phyloP scores from a whole-genome alignment of 1,140 invertebrate genomes.

The Caenorhabditis inopinata region DNA sequence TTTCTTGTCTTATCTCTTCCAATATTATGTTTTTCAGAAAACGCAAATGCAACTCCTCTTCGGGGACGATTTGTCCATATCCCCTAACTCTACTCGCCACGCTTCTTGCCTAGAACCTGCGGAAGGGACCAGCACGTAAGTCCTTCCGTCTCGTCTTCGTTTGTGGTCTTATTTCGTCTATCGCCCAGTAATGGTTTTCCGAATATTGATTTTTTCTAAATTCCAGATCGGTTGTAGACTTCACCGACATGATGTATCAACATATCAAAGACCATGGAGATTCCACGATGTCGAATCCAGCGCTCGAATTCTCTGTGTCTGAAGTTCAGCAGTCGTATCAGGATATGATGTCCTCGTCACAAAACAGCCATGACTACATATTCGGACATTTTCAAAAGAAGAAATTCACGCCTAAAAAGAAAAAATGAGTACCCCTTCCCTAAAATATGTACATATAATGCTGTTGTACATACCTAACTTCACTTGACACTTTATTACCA shows the following conservation, averaged over 20 bases:
- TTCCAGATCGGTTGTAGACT: not conserved
- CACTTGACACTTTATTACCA: too few species aligned
- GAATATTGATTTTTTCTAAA: not conserved
- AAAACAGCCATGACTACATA: not conserved
- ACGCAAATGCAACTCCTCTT: not conserved
- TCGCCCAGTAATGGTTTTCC: too few species aligned
- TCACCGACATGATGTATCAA: conserved; percentile 1
- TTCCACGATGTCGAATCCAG: not conserved
- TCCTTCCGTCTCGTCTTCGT: too few species aligned
- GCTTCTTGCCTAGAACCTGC: not conserved
- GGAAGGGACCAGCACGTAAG: not conserved
- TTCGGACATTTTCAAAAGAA: not conserved
- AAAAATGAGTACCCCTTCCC: not conserved
- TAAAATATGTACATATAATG: too few species aligned
- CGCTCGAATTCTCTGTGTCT: not conserved
- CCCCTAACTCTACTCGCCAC: not conserved
- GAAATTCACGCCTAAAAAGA: not conserved
- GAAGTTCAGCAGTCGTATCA: not conserved
- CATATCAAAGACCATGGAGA: not conserved
- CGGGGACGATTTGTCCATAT: not conserved
- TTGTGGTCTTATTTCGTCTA: too few species aligned
- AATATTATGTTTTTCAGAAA: too few species aligned
- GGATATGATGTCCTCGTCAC: not conserved
- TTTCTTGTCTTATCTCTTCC: too few species aligned
- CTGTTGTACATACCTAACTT: too few species aligned